These are phyloP conservation scores for Heliconius congener DNA, from an alignment of 1,140 invertebrate genomes.

Conservation along the genomic window DNA sequence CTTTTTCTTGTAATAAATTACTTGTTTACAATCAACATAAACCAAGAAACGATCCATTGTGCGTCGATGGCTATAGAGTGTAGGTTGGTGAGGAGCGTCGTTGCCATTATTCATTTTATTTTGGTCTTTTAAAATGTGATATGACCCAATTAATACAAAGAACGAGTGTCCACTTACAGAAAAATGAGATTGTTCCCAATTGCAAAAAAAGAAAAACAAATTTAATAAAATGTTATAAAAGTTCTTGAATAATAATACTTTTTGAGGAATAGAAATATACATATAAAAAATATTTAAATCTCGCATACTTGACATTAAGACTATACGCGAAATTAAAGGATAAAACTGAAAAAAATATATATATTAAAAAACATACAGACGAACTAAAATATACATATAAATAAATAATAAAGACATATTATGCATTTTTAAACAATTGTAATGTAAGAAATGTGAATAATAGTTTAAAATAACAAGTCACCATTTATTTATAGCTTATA, in stretches of 20 bases:
- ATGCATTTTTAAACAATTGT: not conserved
- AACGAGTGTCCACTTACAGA: not conserved
- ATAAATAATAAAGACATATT: not conserved
- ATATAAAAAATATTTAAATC: too few species aligned
- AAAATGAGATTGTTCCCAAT: not conserved
- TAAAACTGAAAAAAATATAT: too few species aligned
- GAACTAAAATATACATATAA: not conserved
- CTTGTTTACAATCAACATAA: conserved; percentile 26
- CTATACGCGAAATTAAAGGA: too few species aligned
- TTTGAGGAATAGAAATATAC: too few species aligned
- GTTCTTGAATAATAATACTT: too few species aligned
- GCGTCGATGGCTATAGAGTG: not conserved
- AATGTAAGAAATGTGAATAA: not conserved
- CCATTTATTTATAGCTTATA: not conserved
- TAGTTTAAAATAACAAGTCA: conserved; percentile 9
- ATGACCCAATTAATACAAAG: not conserved
- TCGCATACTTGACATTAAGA: too few species aligned
- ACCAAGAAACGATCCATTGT: conserved; percentile 14
- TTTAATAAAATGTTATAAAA: too few species aligned
- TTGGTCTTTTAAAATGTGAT: not conserved
- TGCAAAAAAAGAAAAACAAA: not conserved
- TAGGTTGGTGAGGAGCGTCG: not conserved
- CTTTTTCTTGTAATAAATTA: conserved; percentile 1
- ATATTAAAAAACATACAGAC: too few species aligned
- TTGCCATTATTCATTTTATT: not conserved